A percentile compares a stretch with the other conserved stretches of the same genome.
These are phyloP conservation scores for Carassius gibelio DNA, from an alignment of 2,113 vertebrate species.

Conservation along the genomic window DNA sequence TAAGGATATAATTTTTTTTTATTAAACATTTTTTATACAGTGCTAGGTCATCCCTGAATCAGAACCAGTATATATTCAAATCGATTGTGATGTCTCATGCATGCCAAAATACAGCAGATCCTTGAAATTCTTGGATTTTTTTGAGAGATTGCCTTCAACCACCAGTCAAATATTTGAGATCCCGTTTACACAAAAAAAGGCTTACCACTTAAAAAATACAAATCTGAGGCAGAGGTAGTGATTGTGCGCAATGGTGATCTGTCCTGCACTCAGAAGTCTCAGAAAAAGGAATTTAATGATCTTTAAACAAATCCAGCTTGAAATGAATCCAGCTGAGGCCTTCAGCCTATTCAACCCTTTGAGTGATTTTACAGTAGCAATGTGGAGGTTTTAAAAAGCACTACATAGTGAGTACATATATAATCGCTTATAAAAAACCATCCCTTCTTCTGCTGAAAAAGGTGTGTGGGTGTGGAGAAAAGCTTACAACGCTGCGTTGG, in stretches of 20 bases:
- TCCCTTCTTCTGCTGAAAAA: slow-evolving; percentile 31
- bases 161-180: not conserved
- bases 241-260: not conserved
- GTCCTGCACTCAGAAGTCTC: not conserved
- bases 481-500: slow-evolving; percentile 30
- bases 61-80: not conserved
- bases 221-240: not conserved
- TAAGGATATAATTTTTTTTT: no score
- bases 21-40: no score
- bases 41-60: no score
- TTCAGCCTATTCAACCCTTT: slow-evolving; percentile 32
- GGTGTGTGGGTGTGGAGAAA: slow-evolving; percentile 48
- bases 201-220: not conserved
- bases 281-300: not conserved
- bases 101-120: not conserved
- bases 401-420: slow-evolving; percentile 6
- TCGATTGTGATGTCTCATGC: not conserved
- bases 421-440: slow-evolving; percentile 26
- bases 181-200: not conserved
- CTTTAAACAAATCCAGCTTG: slow-evolving; percentile 10
- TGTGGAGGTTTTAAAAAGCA: slow-evolving; percentile 35
- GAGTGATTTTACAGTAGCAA: slow-evolving; percentile 41
- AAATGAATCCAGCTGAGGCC: slow-evolving; percentile 31
- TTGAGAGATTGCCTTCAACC: not conserved
- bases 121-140: not conserved